phyloP scores from a whole-genome alignment of 2,113 vertebrate genomes.

The Bufo gargarizans region DNA sequence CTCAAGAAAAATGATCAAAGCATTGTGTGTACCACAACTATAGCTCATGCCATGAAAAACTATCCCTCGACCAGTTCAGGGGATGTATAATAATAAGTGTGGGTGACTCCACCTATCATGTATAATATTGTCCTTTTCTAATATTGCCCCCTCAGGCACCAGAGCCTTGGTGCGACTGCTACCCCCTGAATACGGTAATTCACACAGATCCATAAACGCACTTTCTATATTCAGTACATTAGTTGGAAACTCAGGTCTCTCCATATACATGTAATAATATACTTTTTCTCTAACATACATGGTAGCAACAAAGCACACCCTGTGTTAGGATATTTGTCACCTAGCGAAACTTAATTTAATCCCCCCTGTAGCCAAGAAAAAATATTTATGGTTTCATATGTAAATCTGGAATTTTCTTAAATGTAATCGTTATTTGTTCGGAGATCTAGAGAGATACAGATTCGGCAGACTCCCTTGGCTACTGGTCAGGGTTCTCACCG shows the following conservation, averaged over 20 bases:
- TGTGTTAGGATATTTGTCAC: constrained; percentile 18
- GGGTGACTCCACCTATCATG: too few species aligned
- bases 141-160: too few species aligned
- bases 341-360: constrained; percentile 53
- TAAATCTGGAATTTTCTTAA: constrained; percentile 63
- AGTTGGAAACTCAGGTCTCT: not conserved
- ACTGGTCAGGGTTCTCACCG: constrained; percentile 60
- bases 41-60: too few species aligned
- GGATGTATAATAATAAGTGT: too few species aligned
- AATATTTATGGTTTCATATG: constrained; percentile 60
- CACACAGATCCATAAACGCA: not conserved
- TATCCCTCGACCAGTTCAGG: too few species aligned
- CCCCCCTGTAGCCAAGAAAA: constrained; percentile 45
- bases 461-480: constrained; percentile 63
- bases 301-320: not conserved
- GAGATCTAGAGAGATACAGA: constrained; percentile 62
- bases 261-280: not conserved
- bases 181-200: not conserved
- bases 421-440: constrained; percentile 63
- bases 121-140: too few species aligned
- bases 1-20: too few species aligned
- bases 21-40: too few species aligned
- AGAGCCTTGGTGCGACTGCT: not conserved
- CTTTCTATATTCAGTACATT: not conserved
- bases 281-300: not conserved